phyloP scores from a whole-genome alignment of 2,113 vertebrate species.

The Hypanus sabinus region DNA sequence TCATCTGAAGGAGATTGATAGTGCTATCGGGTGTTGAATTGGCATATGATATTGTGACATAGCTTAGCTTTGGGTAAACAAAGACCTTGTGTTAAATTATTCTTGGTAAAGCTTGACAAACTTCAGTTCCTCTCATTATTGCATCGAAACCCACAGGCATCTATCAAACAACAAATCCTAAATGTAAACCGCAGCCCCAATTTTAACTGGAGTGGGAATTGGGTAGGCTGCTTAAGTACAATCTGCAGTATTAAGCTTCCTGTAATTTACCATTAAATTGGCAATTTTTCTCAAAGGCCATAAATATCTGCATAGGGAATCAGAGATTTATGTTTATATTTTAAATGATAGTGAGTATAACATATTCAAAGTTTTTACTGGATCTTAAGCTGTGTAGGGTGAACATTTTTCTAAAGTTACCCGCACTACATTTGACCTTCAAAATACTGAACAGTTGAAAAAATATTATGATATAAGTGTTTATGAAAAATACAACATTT shows the following conservation, averaged over 20 bases:
- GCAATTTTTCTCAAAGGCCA: background rate
- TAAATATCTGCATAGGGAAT: background rate
- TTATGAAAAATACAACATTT: background rate
- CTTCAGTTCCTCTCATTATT: background rate
- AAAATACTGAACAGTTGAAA: background rate
- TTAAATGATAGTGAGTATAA: background rate
- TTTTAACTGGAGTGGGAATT: background rate
- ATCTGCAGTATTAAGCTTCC: background rate
- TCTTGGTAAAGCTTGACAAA: background rate
- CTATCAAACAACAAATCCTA: background rate
- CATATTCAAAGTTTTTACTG: background rate
- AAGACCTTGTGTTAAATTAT: background rate
- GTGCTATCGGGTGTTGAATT: background rate
- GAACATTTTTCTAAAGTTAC: background rate
- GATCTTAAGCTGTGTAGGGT: background rate
- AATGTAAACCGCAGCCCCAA: background rate
- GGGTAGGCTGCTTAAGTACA: background rate
- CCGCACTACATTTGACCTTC: background rate
- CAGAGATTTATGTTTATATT: background rate
- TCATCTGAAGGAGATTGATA: background rate
- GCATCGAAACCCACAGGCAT: background rate
- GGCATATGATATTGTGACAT: background rate
- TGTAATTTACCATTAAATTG: conserved; percentile 1
- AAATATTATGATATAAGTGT: background rate
- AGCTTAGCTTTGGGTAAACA: background rate